These are phyloP conservation scores for Pheosia tremula DNA, from an alignment of 2,888 invertebrate species.

Conservation along the genomic window DNA sequence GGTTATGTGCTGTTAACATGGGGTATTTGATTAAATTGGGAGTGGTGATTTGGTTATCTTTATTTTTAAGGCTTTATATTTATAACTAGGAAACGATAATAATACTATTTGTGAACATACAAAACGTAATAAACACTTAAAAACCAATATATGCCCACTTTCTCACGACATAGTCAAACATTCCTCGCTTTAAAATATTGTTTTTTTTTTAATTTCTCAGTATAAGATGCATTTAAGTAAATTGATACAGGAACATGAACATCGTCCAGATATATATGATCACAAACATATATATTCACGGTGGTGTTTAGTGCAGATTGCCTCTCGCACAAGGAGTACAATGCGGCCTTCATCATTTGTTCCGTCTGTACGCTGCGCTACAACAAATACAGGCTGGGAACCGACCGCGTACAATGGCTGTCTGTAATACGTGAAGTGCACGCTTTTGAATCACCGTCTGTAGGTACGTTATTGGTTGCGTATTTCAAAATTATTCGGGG, in stretches of 20 bases:
- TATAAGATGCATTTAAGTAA: no score
- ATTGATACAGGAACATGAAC: neutral
- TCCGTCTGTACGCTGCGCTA: slow-evolving; percentile 35
- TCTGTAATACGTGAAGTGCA: slow-evolving; percentile 53
- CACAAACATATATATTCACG: slow-evolving; percentile 22
- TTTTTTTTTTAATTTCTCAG: no score
- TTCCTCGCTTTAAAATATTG: no score
- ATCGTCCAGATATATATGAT: slow-evolving; percentile 17
- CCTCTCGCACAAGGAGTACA: slow-evolving; percentile 49
- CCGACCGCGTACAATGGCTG: slow-evolving; percentile 42
- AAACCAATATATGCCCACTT: no score
- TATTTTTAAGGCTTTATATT: no score
- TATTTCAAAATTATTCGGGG: slow-evolving; percentile 16
- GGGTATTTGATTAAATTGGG: no score
- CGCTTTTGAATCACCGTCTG: slow-evolving; percentile 32
- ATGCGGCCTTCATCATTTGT: slow-evolving; percentile 61
- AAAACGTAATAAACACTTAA: no score
- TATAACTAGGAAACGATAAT: no score
- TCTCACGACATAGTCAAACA: no score
- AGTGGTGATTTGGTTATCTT: no score
- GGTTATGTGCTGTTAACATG: slow-evolving; percentile 17
- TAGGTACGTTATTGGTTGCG: slow-evolving; percentile 26
- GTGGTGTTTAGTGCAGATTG: slow-evolving; percentile 54
- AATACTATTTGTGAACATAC: no score
- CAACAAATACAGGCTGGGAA: slow-evolving; percentile 45